Evolutionary conservation across 1,140 invertebrate species (phyloP).

Genomic region (Dinoponera quadriceps): DNA sequence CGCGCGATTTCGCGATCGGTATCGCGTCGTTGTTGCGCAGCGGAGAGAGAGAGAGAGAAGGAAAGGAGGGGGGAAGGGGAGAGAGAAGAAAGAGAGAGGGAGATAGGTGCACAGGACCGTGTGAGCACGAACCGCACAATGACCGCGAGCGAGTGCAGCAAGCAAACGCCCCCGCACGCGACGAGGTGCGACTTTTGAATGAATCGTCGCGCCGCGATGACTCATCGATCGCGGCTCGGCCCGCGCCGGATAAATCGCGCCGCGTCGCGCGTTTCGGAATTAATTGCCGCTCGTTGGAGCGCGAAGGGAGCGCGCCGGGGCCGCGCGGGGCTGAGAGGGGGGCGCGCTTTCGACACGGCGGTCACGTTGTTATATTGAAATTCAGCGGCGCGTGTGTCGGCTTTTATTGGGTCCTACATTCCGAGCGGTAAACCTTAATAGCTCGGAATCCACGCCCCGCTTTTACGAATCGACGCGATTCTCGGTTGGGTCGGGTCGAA

Average conservation of each 20-base stretch:
- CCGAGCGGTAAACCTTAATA: constrained; percentile 57
- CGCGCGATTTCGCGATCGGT: constrained; percentile 62
- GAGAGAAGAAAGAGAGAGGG: background rate
- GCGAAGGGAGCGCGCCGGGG: constrained; percentile 1
- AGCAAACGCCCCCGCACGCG: constrained; percentile 7
- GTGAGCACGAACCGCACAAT: constrained; percentile 43
- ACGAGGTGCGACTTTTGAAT: constrained; percentile 68
- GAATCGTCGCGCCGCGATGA: constrained; percentile 59
- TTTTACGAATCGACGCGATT: constrained; percentile 43
- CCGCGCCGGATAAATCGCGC: constrained; percentile 24
- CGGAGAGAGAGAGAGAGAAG: background rate
- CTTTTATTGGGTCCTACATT: constrained; percentile 55
- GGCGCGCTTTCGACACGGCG: constrained; percentile 47
- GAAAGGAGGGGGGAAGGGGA: background rate
- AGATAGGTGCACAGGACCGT: constrained; percentile 16
- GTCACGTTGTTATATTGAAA: constrained; percentile 62
- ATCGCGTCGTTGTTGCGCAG: constrained; percentile 62
- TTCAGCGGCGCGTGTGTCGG: constrained; percentile 54
- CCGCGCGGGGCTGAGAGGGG: background rate
- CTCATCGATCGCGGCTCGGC: constrained; percentile 56
- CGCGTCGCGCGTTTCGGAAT: constrained; percentile 28
- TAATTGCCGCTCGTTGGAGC: constrained; percentile 46
- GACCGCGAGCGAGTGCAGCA: constrained; percentile 25
- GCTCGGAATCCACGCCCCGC: constrained; percentile 35
- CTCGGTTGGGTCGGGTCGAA: background rate